phyloP scores from a whole-genome alignment of 2,113 vertebrate genomes.

The Trichomycterus rosablanca region DNA sequence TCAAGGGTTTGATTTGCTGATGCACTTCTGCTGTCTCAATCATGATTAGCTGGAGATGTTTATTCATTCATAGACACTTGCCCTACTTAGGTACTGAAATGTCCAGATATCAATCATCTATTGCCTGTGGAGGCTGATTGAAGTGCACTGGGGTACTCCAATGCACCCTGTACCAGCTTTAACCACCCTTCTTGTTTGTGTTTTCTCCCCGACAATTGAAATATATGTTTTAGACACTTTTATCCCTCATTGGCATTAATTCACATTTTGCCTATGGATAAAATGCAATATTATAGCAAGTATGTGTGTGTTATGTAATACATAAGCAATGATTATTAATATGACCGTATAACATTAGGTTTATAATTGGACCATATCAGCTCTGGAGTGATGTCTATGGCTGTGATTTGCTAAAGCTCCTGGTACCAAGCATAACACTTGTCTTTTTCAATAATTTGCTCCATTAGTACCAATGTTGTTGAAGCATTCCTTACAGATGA shows the following conservation, averaged over 20 bases:
- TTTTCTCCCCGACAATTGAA: no score
- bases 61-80: background rate
- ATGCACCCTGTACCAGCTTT: no score
- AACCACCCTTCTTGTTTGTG: no score
- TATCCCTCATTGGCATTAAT: no score
- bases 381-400: conserved; percentile 63
- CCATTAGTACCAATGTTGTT: conserved; percentile 72
- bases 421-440: conserved; percentile 44
- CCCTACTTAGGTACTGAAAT: background rate
- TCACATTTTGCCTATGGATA: no score
- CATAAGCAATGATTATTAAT: no score
- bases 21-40: conserved; percentile 8
- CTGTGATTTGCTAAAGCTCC: conserved; percentile 29
- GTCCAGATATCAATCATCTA: conserved; percentile 37
- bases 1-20: conserved; percentile 16
- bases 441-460: conserved; percentile 68
- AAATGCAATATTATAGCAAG: no score
- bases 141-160: conserved; percentile 29
- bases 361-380: background rate
- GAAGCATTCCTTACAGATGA: conserved; percentile 68
- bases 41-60: conserved; percentile 9
- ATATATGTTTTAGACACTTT: no score
- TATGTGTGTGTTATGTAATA: no score
- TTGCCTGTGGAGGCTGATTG: conserved; percentile 16
- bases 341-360: background rate